Base-by-base conservation (phyloP, 2,113 vertebrate genomes). In the Pollachius pollachius region DNA sequence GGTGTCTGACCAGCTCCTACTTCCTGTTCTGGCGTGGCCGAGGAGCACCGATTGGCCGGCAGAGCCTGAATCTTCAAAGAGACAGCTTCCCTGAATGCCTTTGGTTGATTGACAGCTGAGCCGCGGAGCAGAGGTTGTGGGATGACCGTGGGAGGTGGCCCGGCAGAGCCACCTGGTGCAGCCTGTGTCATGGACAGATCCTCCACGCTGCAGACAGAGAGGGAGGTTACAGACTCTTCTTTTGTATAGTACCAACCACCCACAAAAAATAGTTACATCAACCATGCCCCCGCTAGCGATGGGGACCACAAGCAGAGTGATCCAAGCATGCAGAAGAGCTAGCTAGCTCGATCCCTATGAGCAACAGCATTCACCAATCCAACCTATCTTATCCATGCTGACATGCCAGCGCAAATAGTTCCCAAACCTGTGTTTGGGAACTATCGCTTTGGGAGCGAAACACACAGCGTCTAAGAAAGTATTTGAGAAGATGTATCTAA, bases 161-260 rank as follows among this genome's bases (percentile, higher is more conserved):
- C 72, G 62, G 73, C 60, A 48, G 41, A 13, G 0, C 41, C 41
- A 11, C 6, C 37, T 41, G 37, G 37, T 41, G 54, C 70, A 68
- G 72, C 71, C 4, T 59, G 57, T 5, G 23, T 60, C 7, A 18
- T 25, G 56, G 68, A 30, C 6, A 12, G 25, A 7, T 59, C 60
- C 27, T 59, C 64, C 57, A 64, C 68, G 67, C 88, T 90, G 65
- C 76, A 80, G 75, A 90, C 74, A 90, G 73, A 85, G 75, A 85
- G 77, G 52, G 3, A 71, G 18, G 79, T 71, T 84, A 87, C 65
- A 90, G 70, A 78, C 41, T 66, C 69, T 6, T 2, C 15, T 23
- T 62, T 68, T 58, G 52, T 1, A 56, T 17, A 67, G 68, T 75
- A 71, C 3, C 15, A 19, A 69, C 7, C 59, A 52, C 2, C 60